A percentile compares a stretch with the other conserved stretches of the same genome.
phyloP scores from a whole-genome alignment of 2,888 invertebrate species.

The Scaeva pyrastri region DNA sequence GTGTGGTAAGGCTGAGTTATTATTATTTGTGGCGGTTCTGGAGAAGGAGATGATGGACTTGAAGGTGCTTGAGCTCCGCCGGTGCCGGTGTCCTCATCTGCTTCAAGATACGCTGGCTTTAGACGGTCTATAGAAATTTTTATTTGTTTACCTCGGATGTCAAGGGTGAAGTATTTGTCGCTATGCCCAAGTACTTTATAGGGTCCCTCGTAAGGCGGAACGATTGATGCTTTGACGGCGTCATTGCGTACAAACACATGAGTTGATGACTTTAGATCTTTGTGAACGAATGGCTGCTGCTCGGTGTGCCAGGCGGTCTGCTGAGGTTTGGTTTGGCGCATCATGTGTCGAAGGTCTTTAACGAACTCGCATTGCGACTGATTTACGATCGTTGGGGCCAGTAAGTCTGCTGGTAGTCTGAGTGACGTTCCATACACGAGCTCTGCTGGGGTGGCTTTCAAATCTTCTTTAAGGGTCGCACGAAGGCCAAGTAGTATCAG shows the following conservation, averaged over 20 bases:
- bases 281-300: conserved; percentile 17
- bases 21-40: neutral
- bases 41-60: neutral
- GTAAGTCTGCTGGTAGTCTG: conserved; percentile 27
- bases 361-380: conserved; percentile 26
- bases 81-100: neutral
- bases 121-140: neutral
- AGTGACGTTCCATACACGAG: conserved; percentile 1
- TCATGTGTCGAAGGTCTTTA: conserved; percentile 7
- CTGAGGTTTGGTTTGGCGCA: conserved; percentile 20
- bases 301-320: conserved; percentile 24
- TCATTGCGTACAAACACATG: conserved; percentile 12
- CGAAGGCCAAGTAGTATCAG: conserved; percentile 26
- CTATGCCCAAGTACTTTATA: neutral
- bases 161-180: neutral
- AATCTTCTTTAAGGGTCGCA: conserved; percentile 18
- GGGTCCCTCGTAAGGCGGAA: neutral
- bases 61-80: neutral
- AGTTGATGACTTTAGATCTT: neutral
- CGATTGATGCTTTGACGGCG: neutral
- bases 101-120: neutral
- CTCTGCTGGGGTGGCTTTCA: conserved; percentile 17
- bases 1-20: neutral
- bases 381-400: neutral
- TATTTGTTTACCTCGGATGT: neutral